Evolutionary conservation across 2,888 invertebrate species (phyloP).

Genomic region (Ochropacha duplaris): DNA sequence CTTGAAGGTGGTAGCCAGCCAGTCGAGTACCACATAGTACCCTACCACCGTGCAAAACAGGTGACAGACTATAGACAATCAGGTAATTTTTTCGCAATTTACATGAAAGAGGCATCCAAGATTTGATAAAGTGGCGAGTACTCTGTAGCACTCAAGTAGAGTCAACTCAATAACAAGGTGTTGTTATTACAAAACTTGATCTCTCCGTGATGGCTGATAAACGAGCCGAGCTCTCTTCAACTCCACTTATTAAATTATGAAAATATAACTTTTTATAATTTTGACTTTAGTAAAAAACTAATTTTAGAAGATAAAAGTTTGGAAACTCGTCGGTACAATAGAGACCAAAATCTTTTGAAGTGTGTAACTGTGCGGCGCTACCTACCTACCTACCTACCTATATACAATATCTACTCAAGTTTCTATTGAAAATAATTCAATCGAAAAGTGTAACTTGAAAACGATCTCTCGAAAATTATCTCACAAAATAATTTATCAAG

Average conservation of each 20-base stretch:
- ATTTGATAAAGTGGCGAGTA: not conserved
- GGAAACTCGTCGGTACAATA: not conserved
- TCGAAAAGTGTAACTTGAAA: not conserved
- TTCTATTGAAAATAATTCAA: not conserved
- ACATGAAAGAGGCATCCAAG: too few relatives aligned
- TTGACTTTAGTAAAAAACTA: not conserved
- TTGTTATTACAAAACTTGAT: not conserved
- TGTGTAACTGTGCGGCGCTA: not conserved
- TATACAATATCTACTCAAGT: not conserved
- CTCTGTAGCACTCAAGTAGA: too few relatives aligned
- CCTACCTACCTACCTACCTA: not conserved
- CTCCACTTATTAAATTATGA: slow-evolving; percentile 2
- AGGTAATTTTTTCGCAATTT: too few relatives aligned
- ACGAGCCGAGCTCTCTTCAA: not conserved
- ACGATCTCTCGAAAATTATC: not conserved
- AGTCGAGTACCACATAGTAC: too few relatives aligned
- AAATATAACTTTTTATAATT: slow-evolving; percentile 3
- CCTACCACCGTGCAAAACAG: too few relatives aligned
- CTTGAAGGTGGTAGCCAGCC: too few relatives aligned
- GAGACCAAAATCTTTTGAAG: not conserved
- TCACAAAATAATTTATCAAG: too few relatives aligned
- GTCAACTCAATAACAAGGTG: not conserved
- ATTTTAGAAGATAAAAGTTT: not conserved
- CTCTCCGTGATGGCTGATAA: not conserved
- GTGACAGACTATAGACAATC: too few relatives aligned